Conservation (phyloP, 2,113 vertebrate species). For the Kobus ellipsiprymnus region DNA sequence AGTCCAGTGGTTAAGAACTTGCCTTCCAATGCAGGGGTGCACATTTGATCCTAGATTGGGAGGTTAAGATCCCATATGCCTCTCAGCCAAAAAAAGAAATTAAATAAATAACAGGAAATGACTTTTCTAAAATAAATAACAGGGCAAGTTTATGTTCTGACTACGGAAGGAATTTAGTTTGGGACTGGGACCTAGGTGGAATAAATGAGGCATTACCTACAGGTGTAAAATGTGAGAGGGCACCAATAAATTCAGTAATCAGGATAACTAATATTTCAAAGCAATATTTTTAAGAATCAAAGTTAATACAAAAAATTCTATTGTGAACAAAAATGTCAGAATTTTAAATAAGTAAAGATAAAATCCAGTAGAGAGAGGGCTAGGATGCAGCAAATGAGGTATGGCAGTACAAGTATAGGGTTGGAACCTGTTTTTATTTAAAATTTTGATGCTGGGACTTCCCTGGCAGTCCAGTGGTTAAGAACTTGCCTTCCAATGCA, state of each 20-base stretch:
- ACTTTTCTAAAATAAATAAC: not conserved
- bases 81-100: not conserved
- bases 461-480: fast-evolving
- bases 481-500: not conserved
- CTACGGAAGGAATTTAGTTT: not conserved
- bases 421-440: not conserved
- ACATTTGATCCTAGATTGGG: not conserved
- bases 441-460: not conserved
- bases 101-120: not conserved
- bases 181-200: not conserved
- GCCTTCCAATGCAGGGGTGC: not conserved
- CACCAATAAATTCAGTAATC: not conserved
- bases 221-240: not conserved
- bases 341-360: not conserved
- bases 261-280: not conserved
- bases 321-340: not conserved
- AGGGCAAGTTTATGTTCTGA: not conserved
- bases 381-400: fast-evolving
- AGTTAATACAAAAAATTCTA: not conserved
- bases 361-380: not conserved
- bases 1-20: not conserved
- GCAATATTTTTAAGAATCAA: not conserved
- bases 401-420: not conserved
- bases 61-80: not conserved
- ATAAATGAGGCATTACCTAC: not conserved